Evolutionary conservation across 1,140 invertebrate species (phyloP).

Genomic region (Octopus sinensis): DNA sequence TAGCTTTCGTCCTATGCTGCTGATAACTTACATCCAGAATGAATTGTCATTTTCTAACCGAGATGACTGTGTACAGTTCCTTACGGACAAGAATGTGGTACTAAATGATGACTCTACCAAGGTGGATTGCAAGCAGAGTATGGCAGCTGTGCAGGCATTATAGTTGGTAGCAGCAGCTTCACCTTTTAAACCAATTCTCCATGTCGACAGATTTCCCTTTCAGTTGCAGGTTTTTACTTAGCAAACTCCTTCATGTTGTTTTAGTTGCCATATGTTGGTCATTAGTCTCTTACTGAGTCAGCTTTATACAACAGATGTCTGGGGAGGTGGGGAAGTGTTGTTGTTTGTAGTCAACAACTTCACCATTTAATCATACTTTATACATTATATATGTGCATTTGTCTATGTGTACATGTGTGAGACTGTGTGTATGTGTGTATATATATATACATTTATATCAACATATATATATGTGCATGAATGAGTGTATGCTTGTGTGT

Average conservation of each 20-base stretch:
- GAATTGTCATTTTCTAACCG: conserved; percentile 81
- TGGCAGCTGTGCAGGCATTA: conserved; percentile 33
- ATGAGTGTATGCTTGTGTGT: too few species aligned
- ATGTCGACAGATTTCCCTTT: background rate
- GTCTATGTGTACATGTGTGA: too few species aligned
- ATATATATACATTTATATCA: too few species aligned
- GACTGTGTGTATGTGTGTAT: too few species aligned
- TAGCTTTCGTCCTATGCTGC: conserved; percentile 90
- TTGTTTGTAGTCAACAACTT: too few species aligned
- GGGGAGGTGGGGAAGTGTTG: too few species aligned
- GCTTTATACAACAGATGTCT: too few species aligned
- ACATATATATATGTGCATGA: too few species aligned
- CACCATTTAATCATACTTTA: too few species aligned
- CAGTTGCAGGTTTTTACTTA: background rate
- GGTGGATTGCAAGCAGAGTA: conserved; percentile 76
- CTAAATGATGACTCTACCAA: conserved; percentile 70
- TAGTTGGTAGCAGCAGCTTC: conserved; percentile 4
- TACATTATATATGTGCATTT: too few species aligned
- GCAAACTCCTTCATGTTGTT: background rate
- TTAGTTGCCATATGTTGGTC: background rate
- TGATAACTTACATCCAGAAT: conserved; percentile 77
- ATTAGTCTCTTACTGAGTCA: background rate
- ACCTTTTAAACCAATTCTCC: too few species aligned
- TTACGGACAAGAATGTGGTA: conserved; percentile 75
- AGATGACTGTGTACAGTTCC: conserved; percentile 81